Conservation (phyloP, 1,140 invertebrate species). For the Vollenhovia emeryi region DNA sequence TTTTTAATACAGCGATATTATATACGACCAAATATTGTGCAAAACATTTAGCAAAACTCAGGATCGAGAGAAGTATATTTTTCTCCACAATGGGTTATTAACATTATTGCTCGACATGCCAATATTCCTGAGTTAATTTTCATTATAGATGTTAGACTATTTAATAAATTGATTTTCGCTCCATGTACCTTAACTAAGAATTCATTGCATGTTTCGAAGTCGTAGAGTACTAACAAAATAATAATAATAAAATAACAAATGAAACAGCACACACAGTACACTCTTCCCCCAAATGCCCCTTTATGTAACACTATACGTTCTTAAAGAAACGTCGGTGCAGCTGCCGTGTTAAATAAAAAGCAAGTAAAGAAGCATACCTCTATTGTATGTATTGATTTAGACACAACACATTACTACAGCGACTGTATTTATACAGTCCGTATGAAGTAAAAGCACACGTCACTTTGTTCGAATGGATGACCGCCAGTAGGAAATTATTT, state of each 20-base stretch:
- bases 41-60: not conserved
- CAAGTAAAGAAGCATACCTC: conserved; percentile 21
- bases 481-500: not conserved
- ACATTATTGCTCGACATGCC: not conserved
- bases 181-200: not conserved
- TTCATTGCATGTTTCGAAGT: not conserved
- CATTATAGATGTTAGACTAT: not conserved
- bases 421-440: not conserved
- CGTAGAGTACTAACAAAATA: too few relatives aligned
- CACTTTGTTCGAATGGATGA: not conserved
- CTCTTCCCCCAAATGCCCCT: not conserved
- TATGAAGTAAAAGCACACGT: not conserved
- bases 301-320: not conserved
- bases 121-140: conserved; percentile 9
- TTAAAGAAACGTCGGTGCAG: not conserved
- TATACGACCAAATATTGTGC: not conserved
- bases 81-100: not conserved
- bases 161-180: not conserved
- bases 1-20: not conserved
- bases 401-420: not conserved
- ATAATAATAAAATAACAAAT: too few relatives aligned
- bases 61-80: not conserved
- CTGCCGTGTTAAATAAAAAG: conserved; percentile 26
- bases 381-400: not conserved
- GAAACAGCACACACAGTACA: not conserved